Evolutionary conservation across 1,140 invertebrate genomes (phyloP).

Genomic region (Pseudomyrmex concolor): DNA sequence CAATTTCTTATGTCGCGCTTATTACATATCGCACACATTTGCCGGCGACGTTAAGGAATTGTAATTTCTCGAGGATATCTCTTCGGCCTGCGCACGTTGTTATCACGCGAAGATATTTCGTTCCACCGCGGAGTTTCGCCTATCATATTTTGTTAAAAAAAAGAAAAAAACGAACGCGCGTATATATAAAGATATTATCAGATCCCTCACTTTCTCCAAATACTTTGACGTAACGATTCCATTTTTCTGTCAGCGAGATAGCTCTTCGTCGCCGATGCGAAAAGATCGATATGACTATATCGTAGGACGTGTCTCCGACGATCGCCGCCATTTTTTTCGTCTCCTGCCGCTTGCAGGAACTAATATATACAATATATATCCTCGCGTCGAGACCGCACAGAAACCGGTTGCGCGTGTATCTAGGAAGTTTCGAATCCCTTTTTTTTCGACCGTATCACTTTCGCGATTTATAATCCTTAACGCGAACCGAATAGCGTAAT

Average conservation of each 20-base stretch:
- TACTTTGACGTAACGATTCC: too few species aligned
- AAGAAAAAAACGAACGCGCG: too few species aligned
- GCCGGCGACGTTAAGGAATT: too few species aligned
- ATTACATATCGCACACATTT: too few species aligned
- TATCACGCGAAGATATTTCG: too few species aligned
- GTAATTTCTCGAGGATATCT: too few species aligned
- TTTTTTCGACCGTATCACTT: conserved; percentile 37
- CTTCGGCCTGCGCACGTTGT: too few species aligned
- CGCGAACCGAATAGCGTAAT: not conserved
- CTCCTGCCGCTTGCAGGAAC: not conserved
- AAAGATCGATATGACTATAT: conserved; percentile 14
- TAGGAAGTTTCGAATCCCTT: conserved; percentile 37
- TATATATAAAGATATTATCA: too few species aligned
- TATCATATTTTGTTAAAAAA: too few species aligned
- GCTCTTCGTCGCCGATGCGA: conserved; percentile 7
- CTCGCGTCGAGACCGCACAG: conserved; percentile 21
- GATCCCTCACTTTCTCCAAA: too few species aligned
- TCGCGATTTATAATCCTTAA: conserved; percentile 4
- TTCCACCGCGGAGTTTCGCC: too few species aligned
- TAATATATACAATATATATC: conserved; percentile 28
- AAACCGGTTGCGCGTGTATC: conserved; percentile 50
- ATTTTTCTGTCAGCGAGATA: conserved; percentile 7
- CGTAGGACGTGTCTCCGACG: conserved; percentile 5
- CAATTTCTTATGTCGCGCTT: not conserved
- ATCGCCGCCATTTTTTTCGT: conserved; percentile 41